A percentile compares a stretch with the other conserved stretches of the same genome.
These are phyloP conservation scores for Microtus oregoni DNA, from an alignment of 2,113 vertebrate species.

Conservation along the genomic window DNA sequence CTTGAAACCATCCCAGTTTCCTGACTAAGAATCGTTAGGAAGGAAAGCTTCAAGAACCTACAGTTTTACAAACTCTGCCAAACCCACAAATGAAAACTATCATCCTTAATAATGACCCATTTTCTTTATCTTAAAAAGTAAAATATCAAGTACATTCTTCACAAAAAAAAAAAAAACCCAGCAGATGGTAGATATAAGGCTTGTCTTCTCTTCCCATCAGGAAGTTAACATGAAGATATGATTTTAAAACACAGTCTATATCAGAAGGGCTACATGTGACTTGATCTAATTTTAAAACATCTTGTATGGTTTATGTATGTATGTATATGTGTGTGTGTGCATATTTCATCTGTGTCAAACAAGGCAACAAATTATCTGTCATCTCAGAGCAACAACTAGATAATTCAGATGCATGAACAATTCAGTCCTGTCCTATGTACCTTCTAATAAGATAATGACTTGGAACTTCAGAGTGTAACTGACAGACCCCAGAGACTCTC, in stretches of 20 bases:
- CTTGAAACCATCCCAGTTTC: background rate
- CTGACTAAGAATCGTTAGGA: constrained; percentile 36
- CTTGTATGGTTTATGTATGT: background rate
- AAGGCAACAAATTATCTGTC: background rate
- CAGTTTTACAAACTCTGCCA: background rate
- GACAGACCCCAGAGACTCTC: background rate
- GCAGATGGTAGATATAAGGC: background rate
- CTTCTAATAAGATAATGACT: background rate
- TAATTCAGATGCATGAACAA: background rate
- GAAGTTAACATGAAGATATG: background rate
- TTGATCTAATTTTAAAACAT: constrained; percentile 12
- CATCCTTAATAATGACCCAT: background rate
- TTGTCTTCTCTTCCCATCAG: background rate
- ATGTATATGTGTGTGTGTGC: background rate
- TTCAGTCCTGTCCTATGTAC: background rate
- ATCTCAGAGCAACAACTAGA: background rate
- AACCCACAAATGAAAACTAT: background rate
- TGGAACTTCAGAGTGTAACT: background rate
- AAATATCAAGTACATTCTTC: background rate
- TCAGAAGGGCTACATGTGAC: background rate
- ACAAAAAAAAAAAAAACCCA: background rate
- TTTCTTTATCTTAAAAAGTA: background rate
- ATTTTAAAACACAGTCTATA: background rate
- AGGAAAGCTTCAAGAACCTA: background rate
- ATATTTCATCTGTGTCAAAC: background rate